These are phyloP conservation scores for Eupeodes latifasciatus DNA, from an alignment of 2,888 invertebrate genomes.

Conservation along the genomic window DNA sequence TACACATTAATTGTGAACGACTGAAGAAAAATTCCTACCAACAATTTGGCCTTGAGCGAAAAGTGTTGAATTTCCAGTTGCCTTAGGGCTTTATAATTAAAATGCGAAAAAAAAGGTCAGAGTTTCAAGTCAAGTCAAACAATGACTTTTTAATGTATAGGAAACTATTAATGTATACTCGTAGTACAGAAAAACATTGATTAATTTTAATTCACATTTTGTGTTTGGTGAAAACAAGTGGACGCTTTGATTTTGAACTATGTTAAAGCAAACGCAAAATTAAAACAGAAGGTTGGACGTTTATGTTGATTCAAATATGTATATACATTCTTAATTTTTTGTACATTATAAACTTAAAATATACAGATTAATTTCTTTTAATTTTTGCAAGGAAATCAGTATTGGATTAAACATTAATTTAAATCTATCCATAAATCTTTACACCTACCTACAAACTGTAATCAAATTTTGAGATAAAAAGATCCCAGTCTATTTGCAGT, in stretches of 20 bases:
- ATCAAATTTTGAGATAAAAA: no score
- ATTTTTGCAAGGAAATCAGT: no score
- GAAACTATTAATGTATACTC: neutral
- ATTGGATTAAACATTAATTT: no score
- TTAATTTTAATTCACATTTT: conserved; percentile 10
- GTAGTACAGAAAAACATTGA: neutral
- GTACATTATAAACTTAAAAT: no score
- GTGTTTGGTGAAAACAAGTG: neutral
- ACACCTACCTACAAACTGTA: no score
- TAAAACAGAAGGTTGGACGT: neutral
- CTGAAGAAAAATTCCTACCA: neutral
- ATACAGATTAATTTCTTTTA: no score
- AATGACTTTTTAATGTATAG: conserved; percentile 1
- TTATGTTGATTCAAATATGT: neutral
- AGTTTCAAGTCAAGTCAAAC: neutral
- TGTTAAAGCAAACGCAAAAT: neutral
- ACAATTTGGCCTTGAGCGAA: neutral
- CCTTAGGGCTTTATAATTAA: conserved; percentile 6
- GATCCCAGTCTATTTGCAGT: no score
- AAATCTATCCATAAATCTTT: no score
- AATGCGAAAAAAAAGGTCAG: conserved; percentile 5
- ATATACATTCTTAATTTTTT: neutral
- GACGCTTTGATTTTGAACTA: neutral
- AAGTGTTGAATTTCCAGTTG: neutral
- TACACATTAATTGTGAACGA: neutral